Evolutionary conservation across 2,888 invertebrate species (phyloP), one percentile per base, ranked within the genome.

Genomic region (Bimastos eiseni): DNA sequence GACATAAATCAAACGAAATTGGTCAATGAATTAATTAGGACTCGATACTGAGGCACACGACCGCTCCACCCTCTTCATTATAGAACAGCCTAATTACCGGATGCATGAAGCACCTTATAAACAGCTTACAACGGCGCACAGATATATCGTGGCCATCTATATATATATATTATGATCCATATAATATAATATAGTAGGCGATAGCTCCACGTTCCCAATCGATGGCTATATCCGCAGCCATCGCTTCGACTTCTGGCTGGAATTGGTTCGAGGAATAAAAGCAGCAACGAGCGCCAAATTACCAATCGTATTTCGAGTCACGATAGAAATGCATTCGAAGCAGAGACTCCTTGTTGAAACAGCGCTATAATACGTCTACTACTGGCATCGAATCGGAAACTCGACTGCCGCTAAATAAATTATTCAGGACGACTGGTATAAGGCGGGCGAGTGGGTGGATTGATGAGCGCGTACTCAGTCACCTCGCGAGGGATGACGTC

Each of bases 401-500:
- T 70, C 70, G 70, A 70, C 70, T 70, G n/a, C 6, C 30, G 70
- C 70, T 70, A 70, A 70, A 70, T 70, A 70, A 70, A 70, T 70
- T 70, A 70, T 70, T 70, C 70, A 70, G n/a, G 70, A 70, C n/a
- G 70, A 70, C n/a, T n/a, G 70, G 70, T n/a, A 24, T 19, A 70
- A 70, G 70, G 70, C 70, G 70, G 70, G 70, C 70, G 70, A 70
- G 70, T 70, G 70, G 70, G 70, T 70, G 70, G 70, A n/a, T 70
- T 30, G 70, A n/a, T 70, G 70, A n/a, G 70, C 11, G 70, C 70
- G 70, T 70, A 70, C 70, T n/a, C 70, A n/a, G 70, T 70, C 70
- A 70, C 70, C 70, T 70, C 70, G 70, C 70, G 70, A n/a, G n/a
- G n/a, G 70, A n/a, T 0, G 70, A n/a, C 8, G 70, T 70, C 70